Evolutionary conservation across 2,113 vertebrate species (phyloP).

Genomic region (Xyrauchen texanus): DNA sequence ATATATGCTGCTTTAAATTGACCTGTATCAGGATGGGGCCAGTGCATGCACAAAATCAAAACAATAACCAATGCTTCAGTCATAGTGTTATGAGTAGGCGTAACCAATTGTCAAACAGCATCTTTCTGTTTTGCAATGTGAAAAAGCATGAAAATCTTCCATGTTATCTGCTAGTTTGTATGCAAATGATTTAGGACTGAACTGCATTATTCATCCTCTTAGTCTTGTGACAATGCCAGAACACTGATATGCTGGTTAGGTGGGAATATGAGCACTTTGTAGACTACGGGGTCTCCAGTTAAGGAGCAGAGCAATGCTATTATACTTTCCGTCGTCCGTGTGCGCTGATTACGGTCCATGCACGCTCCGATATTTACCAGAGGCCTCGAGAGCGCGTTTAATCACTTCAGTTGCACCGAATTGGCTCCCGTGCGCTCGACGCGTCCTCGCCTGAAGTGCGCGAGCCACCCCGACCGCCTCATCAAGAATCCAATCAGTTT

Average conservation of each 20-base stretch:
- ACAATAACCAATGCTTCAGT: too few species aligned
- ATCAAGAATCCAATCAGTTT: slow-evolving; percentile 92
- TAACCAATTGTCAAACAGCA: too few species aligned
- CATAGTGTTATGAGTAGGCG: too few species aligned
- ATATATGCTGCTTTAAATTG: background rate
- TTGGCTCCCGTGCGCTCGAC: slow-evolving; percentile 75
- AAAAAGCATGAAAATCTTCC: background rate
- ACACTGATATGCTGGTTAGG: slow-evolving; percentile 57
- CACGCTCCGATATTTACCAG: slow-evolving; percentile 72
- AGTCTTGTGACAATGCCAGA: slow-evolving; percentile 51
- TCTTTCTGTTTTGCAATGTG: background rate
- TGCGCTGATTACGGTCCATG: slow-evolving; percentile 87
- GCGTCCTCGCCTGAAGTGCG: slow-evolving; percentile 66
- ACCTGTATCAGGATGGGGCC: background rate
- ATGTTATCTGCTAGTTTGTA: slow-evolving; percentile 53
- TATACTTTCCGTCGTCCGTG: slow-evolving; percentile 81
- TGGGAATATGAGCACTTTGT: slow-evolving; percentile 72
- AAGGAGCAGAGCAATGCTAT: slow-evolving; percentile 64
- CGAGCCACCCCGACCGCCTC: slow-evolving; percentile 73
- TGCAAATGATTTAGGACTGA: slow-evolving; percentile 62
- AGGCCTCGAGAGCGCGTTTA: slow-evolving; percentile 84
- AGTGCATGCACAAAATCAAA: background rate
- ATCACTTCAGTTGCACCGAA: slow-evolving; percentile 89
- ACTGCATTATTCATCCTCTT: slow-evolving; percentile 66
- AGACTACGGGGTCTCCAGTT: slow-evolving; percentile 72